phyloP scores from a whole-genome alignment of 2,797 vertebrate species.

The Diglossa cyanea region DNA sequence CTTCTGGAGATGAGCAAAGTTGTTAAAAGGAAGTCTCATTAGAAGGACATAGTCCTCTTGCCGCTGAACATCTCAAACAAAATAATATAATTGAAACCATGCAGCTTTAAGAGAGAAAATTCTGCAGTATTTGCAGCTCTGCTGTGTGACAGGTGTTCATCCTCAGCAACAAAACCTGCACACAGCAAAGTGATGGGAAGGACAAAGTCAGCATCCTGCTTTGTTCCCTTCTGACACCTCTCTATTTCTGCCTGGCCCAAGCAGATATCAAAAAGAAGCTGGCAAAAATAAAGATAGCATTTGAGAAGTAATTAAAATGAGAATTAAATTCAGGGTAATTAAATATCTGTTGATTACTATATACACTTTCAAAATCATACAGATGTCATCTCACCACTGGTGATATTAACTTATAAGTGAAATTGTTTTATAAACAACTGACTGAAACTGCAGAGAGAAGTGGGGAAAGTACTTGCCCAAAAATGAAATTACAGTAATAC shows the following conservation, averaged over 20 bases:
- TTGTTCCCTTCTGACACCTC: neutral
- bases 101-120: neutral
- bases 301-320: neutral
- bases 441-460: neutral
- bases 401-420: neutral
- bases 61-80: neutral
- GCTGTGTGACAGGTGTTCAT: neutral
- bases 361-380: neutral
- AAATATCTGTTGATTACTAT: neutral
- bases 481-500: neutral
- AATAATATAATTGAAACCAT: neutral
- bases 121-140: neutral
- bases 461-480: neutral
- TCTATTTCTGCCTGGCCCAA: constrained; percentile 18
- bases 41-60: neutral
- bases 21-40: constrained; percentile 14
- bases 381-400: neutral
- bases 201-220: neutral
- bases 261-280: constrained; percentile 12
- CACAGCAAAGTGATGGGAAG: neutral
- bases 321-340: neutral
- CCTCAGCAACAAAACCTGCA: neutral
- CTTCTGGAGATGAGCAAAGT: constrained; percentile 9
- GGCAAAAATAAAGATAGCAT: constrained; percentile 46
- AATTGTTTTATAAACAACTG: neutral